Conservation (phyloP, 2,888 invertebrate species). For the Mallateleia sp. region DNA sequence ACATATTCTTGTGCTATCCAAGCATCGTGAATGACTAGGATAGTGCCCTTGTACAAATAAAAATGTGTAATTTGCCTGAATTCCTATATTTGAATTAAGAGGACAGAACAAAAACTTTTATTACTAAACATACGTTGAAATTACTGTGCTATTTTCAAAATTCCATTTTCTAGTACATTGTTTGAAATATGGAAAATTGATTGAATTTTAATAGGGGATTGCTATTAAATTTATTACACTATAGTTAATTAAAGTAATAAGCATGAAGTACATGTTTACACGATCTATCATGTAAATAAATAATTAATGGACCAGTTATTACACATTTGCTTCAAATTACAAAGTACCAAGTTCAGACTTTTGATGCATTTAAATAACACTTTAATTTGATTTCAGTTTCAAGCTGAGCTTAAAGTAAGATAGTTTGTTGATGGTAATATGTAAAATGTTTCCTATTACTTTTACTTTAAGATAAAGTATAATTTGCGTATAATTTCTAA, state of each 20-base stretch:
- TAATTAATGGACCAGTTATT: conserved; percentile 39
- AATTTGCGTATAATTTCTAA: conserved; percentile 56
- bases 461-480: conserved; percentile 28
- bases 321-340: conserved; percentile 37
- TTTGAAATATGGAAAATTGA: background rate
- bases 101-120: conserved; percentile 25
- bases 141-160: background rate
- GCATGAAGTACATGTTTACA: conserved; percentile 27
- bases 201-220: background rate
- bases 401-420: conserved; percentile 43
- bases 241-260: conserved; percentile 35
- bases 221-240: conserved; percentile 7
- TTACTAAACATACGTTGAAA: background rate
- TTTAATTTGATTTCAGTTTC: conserved; percentile 46
- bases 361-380: conserved; percentile 38
- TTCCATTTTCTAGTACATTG: background rate
- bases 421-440: conserved; percentile 31
- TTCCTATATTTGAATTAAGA: conserved; percentile 39
- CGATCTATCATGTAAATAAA: conserved; percentile 32
- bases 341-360: conserved; percentile 34
- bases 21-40: conserved; percentile 39
- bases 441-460: conserved; percentile 16
- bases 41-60: conserved; percentile 13
- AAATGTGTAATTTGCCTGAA: conserved; percentile 41
- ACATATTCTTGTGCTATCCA: conserved; percentile 53